phyloP scores from a whole-genome alignment of 2,888 invertebrate genomes.

The Agrochola circellaris region DNA sequence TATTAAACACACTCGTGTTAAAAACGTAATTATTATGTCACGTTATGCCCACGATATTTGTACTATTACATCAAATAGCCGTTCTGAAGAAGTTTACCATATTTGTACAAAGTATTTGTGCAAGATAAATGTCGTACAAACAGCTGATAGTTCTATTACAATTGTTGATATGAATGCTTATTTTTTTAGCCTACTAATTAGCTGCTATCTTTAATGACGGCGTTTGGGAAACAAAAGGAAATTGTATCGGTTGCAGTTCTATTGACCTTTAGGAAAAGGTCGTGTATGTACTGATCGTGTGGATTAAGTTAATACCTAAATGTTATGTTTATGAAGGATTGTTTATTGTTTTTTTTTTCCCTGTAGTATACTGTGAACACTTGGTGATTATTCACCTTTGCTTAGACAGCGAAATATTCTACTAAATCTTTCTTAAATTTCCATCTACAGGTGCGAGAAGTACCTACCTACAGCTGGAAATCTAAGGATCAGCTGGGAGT shows the following conservation, averaged over 20 bases:
- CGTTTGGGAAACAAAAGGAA: slow-evolving; percentile 33
- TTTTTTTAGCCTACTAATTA: slow-evolving; percentile 40
- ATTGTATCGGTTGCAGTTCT: background rate
- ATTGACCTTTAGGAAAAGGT: background rate
- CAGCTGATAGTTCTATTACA: slow-evolving; percentile 28
- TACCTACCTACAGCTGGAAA: background rate
- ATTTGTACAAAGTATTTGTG: slow-evolving; percentile 41
- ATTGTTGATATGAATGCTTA: slow-evolving; percentile 33
- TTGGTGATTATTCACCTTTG: background rate
- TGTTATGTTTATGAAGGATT: slow-evolving; percentile 4
- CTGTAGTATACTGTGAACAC: background rate
- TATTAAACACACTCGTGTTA: slow-evolving; percentile 3
- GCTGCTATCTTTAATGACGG: slow-evolving; percentile 31
- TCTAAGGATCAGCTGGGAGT: background rate
- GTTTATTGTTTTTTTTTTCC: too few relatives aligned
- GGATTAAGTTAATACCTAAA: background rate
- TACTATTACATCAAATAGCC: slow-evolving; percentile 24
- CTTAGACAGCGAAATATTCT: background rate
- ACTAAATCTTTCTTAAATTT: background rate
- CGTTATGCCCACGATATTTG: slow-evolving; percentile 28
- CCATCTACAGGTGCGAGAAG: too few relatives aligned
- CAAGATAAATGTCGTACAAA: slow-evolving; percentile 31
- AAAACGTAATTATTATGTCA: slow-evolving; percentile 11
- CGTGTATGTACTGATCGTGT: background rate
- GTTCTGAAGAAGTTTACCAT: background rate